These are phyloP conservation scores for Bellardia bayeri DNA, from an alignment of 2,888 invertebrate genomes.

Conservation along the genomic window DNA sequence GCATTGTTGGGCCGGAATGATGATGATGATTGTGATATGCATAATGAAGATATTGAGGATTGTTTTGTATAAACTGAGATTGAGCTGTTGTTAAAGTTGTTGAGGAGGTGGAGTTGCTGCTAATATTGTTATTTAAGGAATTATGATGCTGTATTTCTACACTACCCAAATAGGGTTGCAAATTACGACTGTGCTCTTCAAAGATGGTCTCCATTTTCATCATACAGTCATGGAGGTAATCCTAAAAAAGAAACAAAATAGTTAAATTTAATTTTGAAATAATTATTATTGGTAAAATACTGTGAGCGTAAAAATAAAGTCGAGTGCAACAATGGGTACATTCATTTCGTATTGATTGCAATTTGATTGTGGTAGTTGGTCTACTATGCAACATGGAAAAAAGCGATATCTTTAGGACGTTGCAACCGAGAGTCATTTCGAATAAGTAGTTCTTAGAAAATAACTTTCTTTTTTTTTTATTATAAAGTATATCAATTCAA, in stretches of 20 bases:
- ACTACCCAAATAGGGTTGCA: slow-evolving; percentile 78
- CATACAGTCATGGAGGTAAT: slow-evolving; percentile 91
- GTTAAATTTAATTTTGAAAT: background rate
- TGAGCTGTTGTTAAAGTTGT: slow-evolving; percentile 64
- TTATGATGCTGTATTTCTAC: slow-evolving; percentile 76
- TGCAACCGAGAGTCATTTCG: no score
- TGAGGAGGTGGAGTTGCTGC: slow-evolving; percentile 67
- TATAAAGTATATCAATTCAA: no score
- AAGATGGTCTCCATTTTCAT: slow-evolving; percentile 92
- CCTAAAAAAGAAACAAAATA: slow-evolving; percentile 86
- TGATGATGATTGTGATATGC: slow-evolving; percentile 62
- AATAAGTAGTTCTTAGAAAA: no score
- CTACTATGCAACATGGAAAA: no score
- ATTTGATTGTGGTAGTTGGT: no score
- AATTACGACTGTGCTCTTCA: slow-evolving; percentile 84
- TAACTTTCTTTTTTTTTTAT: no score
- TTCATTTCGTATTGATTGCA: no score
- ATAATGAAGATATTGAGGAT: slow-evolving; percentile 64
- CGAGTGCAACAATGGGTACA: no score
- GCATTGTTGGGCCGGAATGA: slow-evolving; percentile 55
- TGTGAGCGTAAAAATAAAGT: no score
- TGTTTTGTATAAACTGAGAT: slow-evolving; percentile 71
- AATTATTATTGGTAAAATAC: background rate
- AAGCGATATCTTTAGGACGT: no score
- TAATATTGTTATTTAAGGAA: slow-evolving; percentile 67